Evolutionary conservation across 2,797 vertebrate genomes (phyloP).

Genomic region (Taeniopygia guttata): DNA sequence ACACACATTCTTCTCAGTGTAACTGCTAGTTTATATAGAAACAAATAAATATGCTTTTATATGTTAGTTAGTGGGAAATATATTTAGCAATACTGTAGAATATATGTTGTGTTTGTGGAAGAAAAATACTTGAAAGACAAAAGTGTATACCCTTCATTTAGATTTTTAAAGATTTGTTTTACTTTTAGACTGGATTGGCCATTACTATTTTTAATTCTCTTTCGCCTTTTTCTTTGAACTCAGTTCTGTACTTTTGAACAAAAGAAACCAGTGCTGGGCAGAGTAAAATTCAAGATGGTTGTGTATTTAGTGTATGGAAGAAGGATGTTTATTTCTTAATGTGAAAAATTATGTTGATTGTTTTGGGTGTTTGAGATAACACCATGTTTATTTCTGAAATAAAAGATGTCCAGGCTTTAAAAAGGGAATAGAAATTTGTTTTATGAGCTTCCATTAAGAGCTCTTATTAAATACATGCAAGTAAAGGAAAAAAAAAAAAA

Average conservation of each 20-base stretch:
- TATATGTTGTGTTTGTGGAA: not conserved
- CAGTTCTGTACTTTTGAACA: not conserved
- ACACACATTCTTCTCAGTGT: not conserved
- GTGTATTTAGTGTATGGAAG: not conserved
- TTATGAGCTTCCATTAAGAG: not conserved
- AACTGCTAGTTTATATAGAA: not conserved
- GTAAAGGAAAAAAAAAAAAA: not conserved
- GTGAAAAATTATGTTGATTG: not conserved
- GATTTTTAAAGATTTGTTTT: not conserved
- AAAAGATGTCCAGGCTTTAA: not conserved
- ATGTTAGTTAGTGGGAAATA: not conserved
- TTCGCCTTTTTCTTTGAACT: not conserved
- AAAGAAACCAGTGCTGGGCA: not conserved
- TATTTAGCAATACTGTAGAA: not conserved
- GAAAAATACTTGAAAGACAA: not conserved
- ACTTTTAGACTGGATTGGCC: not conserved
- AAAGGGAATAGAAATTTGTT: not conserved
- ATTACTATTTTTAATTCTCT: not conserved
- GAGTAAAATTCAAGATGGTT: not conserved
- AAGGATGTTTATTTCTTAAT: not conserved
- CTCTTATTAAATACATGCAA: not conserved
- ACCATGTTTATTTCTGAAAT: not conserved
- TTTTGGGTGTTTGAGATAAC: not conserved
- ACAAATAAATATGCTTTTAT: not conserved
- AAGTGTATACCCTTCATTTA: not conserved